phyloP scores from a whole-genome alignment of 2,797 vertebrate genomes.

The Smutsia temminckii region DNA sequence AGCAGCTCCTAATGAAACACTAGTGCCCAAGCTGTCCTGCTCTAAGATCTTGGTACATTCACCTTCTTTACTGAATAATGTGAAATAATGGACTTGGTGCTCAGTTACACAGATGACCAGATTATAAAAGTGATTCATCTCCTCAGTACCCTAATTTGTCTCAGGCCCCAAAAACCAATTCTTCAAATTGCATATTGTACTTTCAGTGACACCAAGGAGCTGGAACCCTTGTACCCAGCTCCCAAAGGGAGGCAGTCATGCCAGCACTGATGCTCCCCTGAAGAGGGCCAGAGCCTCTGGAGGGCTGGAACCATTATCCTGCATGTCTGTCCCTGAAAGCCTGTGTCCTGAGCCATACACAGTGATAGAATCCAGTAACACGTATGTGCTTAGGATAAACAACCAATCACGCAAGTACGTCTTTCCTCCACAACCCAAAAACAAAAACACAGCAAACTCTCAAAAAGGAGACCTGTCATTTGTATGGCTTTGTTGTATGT shows the following conservation, averaged over 20 bases:
- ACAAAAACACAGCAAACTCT: neutral
- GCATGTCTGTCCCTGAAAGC: neutral
- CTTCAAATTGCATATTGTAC: neutral
- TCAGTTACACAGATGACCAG: neutral
- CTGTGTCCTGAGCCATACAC: neutral
- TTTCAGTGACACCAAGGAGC: neutral
- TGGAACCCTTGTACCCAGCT: neutral
- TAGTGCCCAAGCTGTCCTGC: neutral
- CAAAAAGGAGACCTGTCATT: neutral
- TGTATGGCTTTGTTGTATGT: neutral
- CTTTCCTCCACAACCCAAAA: neutral
- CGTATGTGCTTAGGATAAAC: neutral
- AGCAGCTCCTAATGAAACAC: neutral
- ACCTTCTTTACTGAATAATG: neutral
- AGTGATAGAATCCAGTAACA: neutral
- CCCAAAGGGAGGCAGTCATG: neutral
- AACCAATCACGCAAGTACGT: neutral
- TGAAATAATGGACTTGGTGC: neutral
- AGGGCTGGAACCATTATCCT: neutral
- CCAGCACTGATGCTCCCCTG: neutral
- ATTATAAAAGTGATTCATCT: neutral
- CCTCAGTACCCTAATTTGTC: neutral
- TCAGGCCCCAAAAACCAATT: neutral
- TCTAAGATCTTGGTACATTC: neutral
- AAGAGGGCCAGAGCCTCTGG: neutral